phyloP scores from a whole-genome alignment of 2,888 invertebrate species.

The Colostygia pectinataria region DNA sequence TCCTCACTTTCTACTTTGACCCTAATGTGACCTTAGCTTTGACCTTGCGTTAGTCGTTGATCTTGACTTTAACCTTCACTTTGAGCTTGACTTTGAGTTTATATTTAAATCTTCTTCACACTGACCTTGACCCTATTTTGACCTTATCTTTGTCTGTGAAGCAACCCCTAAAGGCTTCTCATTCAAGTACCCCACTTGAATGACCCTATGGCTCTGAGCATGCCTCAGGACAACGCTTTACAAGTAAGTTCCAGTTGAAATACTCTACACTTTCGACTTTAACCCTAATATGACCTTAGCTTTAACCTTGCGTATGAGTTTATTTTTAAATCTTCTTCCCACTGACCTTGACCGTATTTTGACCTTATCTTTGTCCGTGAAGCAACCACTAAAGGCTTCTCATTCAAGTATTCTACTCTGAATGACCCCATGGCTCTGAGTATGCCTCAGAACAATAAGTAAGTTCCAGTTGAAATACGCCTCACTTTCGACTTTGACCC shows the following conservation, averaged over 20 bases:
- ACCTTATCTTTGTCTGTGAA: no score
- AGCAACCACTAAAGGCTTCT: constrained; percentile 87
- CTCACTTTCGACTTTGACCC: not conserved
- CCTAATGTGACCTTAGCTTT: not conserved
- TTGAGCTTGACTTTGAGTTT: not conserved
- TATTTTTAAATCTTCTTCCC: not conserved
- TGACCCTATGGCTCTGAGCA: constrained; percentile 46
- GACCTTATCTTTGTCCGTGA: no score
- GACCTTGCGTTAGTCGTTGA: not conserved
- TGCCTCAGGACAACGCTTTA: constrained; percentile 64
- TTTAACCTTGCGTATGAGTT: not conserved
- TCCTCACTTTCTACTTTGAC: not conserved
- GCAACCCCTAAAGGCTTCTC: constrained; percentile 87
- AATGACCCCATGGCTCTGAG: constrained; percentile 54
- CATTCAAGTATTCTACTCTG: constrained; percentile 83
- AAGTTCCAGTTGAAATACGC: constrained; percentile 5
- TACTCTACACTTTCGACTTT: not conserved
- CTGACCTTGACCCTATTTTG: no score
- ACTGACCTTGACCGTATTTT: no score
- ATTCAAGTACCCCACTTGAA: constrained; percentile 83
- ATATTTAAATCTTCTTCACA: not conserved
- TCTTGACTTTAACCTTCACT: not conserved
- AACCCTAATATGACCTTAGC: not conserved
- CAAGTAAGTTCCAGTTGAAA: constrained; percentile 54
- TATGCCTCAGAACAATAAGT: constrained; percentile 65